Evolutionary conservation across 2,888 invertebrate species (phyloP), one percentile per base, ranked within the genome.

Genomic region (Cataglyphis albicans): DNA sequence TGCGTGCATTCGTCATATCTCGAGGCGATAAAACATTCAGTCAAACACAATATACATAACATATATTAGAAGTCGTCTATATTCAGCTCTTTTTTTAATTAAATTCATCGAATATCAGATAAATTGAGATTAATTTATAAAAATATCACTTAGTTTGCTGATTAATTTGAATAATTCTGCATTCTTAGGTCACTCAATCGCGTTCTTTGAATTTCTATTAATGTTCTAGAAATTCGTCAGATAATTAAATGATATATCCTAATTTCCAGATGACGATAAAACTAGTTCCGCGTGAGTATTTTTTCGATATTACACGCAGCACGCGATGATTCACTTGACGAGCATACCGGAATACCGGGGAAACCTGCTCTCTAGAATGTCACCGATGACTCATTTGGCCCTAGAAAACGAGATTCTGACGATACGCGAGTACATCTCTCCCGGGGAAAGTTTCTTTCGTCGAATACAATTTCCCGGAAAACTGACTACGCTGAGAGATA

Each of bases 341-440:
- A 44, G 67, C 68, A 84, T 75, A 64, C 48, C 81, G 59, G 81
- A 85, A 89, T 89, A 87, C 86, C 87, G 83, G 59, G 82, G 83
- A 88, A 84, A 88, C 86, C 88, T 85, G 85, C 72, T 82, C 44
- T 32, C 76, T 65, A 81, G 76, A 80, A 89, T 85, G 67, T 84
- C 82, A 83, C 55, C 55, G 64, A 81, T 89, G 89, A 89, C 75
- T 89, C 89, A 89, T 32, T 32, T 80, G 83, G 63, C n/a, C 35
- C 65, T 52, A 44, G 25, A 38, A n/a, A 29, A 41, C 38, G 74
- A 75, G 82, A 84, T 76, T 78, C 59, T 70, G 44, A 65, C 65
- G 84, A 82, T 74, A 64, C 64, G 32, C 61, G 1, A 12, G 12
- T 18, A 65, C 55, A 15, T 76, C 25, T 55, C n/a, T 15, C 35